These are phyloP conservation scores for Pollenia griseotomentosa DNA, from an alignment of 2,888 invertebrate genomes.

Conservation along the genomic window DNA sequence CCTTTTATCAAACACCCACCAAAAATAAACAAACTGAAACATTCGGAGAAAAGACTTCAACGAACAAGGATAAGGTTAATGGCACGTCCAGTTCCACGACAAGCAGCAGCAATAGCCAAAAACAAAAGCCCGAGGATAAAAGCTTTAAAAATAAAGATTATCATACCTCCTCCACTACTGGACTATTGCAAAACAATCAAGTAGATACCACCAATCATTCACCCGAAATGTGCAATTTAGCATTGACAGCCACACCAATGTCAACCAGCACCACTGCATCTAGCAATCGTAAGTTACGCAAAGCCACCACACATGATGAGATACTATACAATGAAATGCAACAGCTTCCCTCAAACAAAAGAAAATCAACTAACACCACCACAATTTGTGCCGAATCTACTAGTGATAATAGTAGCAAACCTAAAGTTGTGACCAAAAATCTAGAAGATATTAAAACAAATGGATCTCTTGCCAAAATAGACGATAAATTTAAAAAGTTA, in stretches of 20 bases:
- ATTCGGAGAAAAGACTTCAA: constrained; percentile 39
- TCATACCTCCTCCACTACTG: constrained; percentile 43
- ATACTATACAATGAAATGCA: constrained; percentile 58
- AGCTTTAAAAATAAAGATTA: constrained; percentile 33
- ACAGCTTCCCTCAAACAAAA: constrained; percentile 44
- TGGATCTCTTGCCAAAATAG: constrained; percentile 47
- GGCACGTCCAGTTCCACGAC: neutral
- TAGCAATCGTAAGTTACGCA: constrained; percentile 44
- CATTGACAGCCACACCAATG: constrained; percentile 33
- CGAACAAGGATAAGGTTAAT: constrained; percentile 40
- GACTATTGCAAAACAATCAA: constrained; percentile 68
- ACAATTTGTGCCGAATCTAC: constrained; percentile 60
- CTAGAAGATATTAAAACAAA: constrained; percentile 48
- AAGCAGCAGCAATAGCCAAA: neutral
- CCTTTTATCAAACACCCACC: constrained; percentile 61
- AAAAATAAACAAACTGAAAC: constrained; percentile 40
- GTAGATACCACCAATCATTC: constrained; percentile 70
- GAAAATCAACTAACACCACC: constrained; percentile 23
- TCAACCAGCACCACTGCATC: constrained; percentile 10
- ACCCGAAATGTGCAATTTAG: constrained; percentile 57
- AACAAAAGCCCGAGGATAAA: constrained; percentile 24
- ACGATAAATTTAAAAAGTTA: constrained; percentile 55
- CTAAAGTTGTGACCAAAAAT: constrained; percentile 3
- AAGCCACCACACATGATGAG: constrained; percentile 62
- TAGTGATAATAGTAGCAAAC: constrained; percentile 49